A percentile compares a stretch with the other conserved stretches of the same genome.
phyloP scores from a whole-genome alignment of 92 coral and sea anemone species.

The Phenganax marumi region DNA sequence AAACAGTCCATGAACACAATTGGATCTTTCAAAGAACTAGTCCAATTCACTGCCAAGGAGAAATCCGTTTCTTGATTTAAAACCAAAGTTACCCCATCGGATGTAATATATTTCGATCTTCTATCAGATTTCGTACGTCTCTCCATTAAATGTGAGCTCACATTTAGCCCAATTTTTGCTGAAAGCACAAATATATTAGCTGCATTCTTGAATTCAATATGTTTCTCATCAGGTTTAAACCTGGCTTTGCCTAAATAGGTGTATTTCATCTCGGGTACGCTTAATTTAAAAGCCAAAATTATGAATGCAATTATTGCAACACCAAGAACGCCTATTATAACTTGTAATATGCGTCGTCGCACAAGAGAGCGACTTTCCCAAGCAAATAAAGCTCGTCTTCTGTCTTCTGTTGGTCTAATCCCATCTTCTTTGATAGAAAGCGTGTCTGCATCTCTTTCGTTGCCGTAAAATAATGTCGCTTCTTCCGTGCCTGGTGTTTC shows the following conservation, averaged over 20 bases:
- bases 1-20: conserved; percentile 62
- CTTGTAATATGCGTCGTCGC: conserved; percentile 30
- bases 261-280: neutral
- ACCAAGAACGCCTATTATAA: conserved; percentile 17
- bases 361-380: conserved; percentile 38
- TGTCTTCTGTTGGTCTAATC: neutral
- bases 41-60: conserved; percentile 32
- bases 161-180: conserved; percentile 12
- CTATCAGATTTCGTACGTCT: neutral
- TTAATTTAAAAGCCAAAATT: conserved; percentile 28
- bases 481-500: conserved; percentile 31
- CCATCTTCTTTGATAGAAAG: conserved; percentile 35
- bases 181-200: conserved; percentile 2
- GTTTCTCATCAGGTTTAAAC: conserved; percentile 23
- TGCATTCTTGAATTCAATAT: conserved; percentile 22
- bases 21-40: conserved; percentile 14
- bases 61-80: conserved; percentile 14
- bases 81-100: conserved; percentile 8
- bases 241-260: conserved; percentile 33
- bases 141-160: neutral
- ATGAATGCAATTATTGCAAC: neutral
- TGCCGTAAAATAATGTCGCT: conserved; percentile 40
- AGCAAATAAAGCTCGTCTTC: conserved; percentile 17
- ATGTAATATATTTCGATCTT: neutral
- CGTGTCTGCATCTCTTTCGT: conserved; percentile 37